Percentiles rank a stretch among this genome's conserved stretches.
Evolutionary conservation across 2,797 vertebrate genomes (phyloP).

Genomic region (Enteromius fasciolatus): DNA sequence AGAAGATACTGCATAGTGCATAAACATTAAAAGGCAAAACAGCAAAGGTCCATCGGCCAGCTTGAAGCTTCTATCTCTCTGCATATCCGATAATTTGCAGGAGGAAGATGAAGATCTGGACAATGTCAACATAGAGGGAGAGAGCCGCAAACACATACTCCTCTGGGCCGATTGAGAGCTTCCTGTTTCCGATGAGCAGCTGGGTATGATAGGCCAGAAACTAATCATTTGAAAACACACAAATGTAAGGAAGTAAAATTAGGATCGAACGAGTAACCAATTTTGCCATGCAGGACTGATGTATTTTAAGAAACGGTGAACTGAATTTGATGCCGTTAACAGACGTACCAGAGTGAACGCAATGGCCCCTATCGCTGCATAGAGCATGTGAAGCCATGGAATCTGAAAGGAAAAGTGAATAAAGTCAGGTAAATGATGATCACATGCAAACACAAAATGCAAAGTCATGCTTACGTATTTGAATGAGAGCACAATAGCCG

Average conservation of each 20-base stretch:
- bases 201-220: constrained; percentile 97
- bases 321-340: not conserved
- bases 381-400: constrained; percentile 94
- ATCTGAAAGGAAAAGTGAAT: constrained; percentile 73
- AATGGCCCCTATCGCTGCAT: constrained; percentile 88
- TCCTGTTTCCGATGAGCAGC: constrained; percentile 93
- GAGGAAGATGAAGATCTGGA: constrained; percentile 94
- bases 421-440: not conserved
- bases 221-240: constrained; percentile 68
- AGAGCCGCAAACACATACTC: constrained; percentile 92
- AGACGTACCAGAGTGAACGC: constrained; percentile 90
- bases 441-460: not conserved
- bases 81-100: constrained; percentile 86
- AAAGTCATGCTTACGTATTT: constrained; percentile 84
- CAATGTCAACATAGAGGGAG: constrained; percentile 90
- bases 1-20: constrained; percentile 8
- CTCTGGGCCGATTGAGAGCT: constrained; percentile 88
- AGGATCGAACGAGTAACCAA: not conserved
- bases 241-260: not conserved
- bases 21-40: not conserved
- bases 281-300: not conserved
- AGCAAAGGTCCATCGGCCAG: too few relatives aligned
- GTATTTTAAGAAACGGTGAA: not conserved
- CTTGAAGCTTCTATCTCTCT: constrained; percentile 62
- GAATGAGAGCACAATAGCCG: constrained; percentile 88